These are phyloP conservation scores for Columba janthina DNA, from an alignment of 2,113 vertebrate genomes.

Conservation along the genomic window DNA sequence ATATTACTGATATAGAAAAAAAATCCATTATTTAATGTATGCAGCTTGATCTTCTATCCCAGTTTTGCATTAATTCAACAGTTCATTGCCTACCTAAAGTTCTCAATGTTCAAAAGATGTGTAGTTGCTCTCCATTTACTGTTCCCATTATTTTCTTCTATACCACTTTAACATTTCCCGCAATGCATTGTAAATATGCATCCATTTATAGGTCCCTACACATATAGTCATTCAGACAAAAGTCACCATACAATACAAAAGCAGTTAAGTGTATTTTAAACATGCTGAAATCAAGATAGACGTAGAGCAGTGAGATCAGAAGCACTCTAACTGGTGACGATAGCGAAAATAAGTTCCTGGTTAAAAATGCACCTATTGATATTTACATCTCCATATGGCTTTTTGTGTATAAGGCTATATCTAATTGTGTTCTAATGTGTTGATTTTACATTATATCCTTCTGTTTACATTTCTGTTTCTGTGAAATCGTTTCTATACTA, in stretches of 20 bases:
- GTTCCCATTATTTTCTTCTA: background rate
- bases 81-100: background rate
- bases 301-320: background rate
- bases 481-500: background rate
- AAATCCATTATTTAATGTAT: background rate
- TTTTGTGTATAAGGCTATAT: background rate
- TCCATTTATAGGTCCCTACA: background rate
- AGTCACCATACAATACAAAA: background rate
- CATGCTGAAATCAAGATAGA: background rate
- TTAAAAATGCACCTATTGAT: background rate
- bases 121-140: background rate
- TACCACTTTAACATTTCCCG: background rate
- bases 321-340: background rate
- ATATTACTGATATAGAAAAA: background rate
- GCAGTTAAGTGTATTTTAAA: background rate
- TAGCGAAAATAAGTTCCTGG: background rate
- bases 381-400: background rate
- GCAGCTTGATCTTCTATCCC: background rate
- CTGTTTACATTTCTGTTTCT: background rate
- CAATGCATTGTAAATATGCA: rapidly evolving
- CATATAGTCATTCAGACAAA: background rate
- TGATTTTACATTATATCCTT: background rate
- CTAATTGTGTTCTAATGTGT: background rate
- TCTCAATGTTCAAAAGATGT: background rate
- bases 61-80: background rate